phyloP scores from a whole-genome alignment of 64 coral and sea anemone genomes.

The Porites australiensis region DNA sequence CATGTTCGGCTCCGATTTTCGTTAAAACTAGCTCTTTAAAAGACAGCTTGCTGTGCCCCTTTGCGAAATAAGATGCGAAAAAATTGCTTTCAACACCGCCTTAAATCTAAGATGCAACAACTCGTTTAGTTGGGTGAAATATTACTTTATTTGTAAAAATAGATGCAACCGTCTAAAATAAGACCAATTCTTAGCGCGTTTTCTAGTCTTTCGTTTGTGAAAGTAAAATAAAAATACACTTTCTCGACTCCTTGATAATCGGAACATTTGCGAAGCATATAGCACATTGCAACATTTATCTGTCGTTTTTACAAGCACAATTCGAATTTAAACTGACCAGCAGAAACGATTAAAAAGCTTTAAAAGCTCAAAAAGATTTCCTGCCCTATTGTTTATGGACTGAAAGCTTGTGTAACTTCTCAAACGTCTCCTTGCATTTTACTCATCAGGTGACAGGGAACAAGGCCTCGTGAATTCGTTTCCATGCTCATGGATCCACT shows the following conservation, averaged over 20 bases:
- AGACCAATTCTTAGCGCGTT: not conserved
- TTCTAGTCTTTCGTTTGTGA: not conserved
- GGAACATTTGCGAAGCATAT: not conserved
- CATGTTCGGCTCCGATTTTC: no score
- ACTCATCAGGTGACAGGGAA: constrained; percentile 35
- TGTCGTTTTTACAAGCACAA: not conserved
- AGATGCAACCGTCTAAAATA: no score
- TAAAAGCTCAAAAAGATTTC: not conserved
- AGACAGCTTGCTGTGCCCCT: no score
- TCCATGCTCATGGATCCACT: constrained; percentile 70
- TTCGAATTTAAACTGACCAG: not conserved
- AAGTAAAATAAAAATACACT: not conserved
- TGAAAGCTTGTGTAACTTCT: not conserved
- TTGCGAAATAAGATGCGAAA: no score
- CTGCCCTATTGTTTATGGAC: not conserved
- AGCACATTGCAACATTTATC: not conserved
- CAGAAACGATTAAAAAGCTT: not conserved
- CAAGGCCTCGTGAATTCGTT: constrained; percentile 68
- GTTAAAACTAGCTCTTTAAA: no score
- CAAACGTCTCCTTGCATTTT: not conserved
- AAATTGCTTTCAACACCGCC: no score
- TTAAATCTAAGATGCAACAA: no score
- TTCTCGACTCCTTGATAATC: not conserved
- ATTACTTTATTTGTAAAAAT: no score
- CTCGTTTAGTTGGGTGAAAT: no score